Evolutionary conservation across 2,888 invertebrate genomes (phyloP).

Genomic region (Amphipoea oculea): DNA sequence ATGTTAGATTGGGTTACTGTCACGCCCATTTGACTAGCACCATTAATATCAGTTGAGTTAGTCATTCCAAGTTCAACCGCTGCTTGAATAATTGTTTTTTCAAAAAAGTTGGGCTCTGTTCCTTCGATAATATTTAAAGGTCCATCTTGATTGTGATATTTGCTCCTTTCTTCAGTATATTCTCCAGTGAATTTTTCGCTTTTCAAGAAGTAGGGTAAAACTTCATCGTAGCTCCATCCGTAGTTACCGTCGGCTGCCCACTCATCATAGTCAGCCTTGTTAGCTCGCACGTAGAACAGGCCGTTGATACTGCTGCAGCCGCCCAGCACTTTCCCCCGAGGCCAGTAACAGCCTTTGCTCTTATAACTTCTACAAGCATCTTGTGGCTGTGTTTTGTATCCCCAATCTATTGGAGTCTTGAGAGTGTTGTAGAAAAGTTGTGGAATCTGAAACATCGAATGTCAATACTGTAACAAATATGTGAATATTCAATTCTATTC

Average conservation of each 20-base stretch:
- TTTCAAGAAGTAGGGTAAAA: constrained; percentile 88
- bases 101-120: constrained; percentile 66
- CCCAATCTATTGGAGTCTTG: constrained; percentile 88
- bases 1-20: constrained; percentile 83
- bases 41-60: constrained; percentile 81
- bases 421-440: constrained; percentile 77
- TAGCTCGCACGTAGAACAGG: constrained; percentile 91
- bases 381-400: constrained; percentile 87
- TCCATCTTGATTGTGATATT: constrained; percentile 82
- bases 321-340: constrained; percentile 92
- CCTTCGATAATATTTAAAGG: constrained; percentile 77
- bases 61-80: constrained; percentile 85
- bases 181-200: constrained; percentile 82
- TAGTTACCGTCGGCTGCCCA: constrained; percentile 89
- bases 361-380: constrained; percentile 83
- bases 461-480: not conserved
- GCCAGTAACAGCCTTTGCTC: constrained; percentile 86
- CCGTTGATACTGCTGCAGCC: constrained; percentile 91
- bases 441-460: constrained; percentile 70
- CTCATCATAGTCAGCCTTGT: constrained; percentile 87
- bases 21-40: constrained; percentile 86
- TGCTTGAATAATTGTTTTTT: constrained; percentile 78
- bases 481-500: not conserved
- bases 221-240: constrained; percentile 91
- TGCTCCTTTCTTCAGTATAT: constrained; percentile 64